Percentiles rank a stretch among this genome's conserved stretches.
phyloP scores from a whole-genome alignment of 2,113 vertebrate species.

The Ictidomys tridecemlineatus region DNA sequence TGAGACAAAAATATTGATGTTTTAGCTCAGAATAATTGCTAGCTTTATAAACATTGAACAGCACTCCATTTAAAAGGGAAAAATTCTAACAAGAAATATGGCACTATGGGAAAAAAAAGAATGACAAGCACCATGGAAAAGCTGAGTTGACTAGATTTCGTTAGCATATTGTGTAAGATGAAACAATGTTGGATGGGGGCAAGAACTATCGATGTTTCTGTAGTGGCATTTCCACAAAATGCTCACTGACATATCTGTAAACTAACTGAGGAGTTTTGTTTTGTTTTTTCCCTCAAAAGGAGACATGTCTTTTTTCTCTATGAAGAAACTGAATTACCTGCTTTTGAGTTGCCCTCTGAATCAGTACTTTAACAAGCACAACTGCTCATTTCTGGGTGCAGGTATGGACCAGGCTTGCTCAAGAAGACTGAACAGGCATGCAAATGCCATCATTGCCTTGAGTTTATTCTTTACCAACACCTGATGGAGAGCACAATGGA shows the following conservation, averaged over 20 bases:
- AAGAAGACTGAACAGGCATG: neutral
- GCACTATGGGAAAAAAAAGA: neutral
- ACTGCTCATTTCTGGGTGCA: neutral
- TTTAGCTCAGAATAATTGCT: neutral
- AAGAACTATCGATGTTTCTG: neutral
- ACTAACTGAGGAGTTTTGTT: neutral
- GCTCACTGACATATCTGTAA: neutral
- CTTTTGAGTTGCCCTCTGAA: neutral
- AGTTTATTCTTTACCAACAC: neutral
- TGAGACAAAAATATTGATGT: neutral
- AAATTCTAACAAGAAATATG: constrained; percentile 4
- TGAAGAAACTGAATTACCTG: neutral
- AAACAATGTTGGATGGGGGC: neutral
- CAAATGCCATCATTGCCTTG: neutral
- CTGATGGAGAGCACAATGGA: neutral
- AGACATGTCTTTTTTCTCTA: neutral
- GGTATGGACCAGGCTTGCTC: neutral
- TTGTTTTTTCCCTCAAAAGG: neutral
- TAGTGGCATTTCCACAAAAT: constrained; percentile 8
- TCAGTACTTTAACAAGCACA: neutral
- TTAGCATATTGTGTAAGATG: neutral
- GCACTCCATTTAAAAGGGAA: neutral
- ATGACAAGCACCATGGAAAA: neutral
- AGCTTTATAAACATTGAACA: neutral
- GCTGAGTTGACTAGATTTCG: neutral